phyloP scores from a whole-genome alignment of 2,888 invertebrate species.

The Eupithecia subumbrata region DNA sequence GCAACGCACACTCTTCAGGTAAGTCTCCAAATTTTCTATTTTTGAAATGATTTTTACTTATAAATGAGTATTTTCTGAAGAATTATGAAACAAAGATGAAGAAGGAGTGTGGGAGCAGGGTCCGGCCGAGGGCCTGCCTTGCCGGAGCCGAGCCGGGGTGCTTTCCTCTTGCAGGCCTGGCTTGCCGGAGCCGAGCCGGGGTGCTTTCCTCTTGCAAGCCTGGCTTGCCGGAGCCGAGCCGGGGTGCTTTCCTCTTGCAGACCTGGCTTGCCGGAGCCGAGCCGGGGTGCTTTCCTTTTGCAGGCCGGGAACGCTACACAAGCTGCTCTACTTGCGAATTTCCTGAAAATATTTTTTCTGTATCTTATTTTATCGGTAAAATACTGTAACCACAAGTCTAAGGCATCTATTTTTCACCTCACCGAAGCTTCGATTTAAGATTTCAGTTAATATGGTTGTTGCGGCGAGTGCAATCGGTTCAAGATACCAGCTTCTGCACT shows the following conservation, averaged over 20 bases:
- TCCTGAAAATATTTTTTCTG: background rate
- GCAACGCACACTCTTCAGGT: background rate
- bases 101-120: background rate
- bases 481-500: too few relatives aligned
- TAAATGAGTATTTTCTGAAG: background rate
- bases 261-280: conserved; percentile 70
- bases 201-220: conserved; percentile 68
- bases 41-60: too few relatives aligned
- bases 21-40: background rate
- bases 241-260: conserved; percentile 68
- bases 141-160: too few relatives aligned
- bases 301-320: conserved; percentile 51
- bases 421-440: background rate
- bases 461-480: too few relatives aligned
- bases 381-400: background rate
- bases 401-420: background rate
- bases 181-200: conserved; percentile 66
- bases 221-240: conserved; percentile 64
- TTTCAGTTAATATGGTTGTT: background rate
- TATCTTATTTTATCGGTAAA: background rate
- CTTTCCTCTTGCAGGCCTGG: too few relatives aligned
- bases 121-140: conserved; percentile 69
- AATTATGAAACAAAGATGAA: background rate
- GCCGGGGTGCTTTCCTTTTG: conserved; percentile 71
- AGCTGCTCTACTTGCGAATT: conserved; percentile 60